Evolutionary conservation across 2,797 vertebrate species (phyloP), one percentile per base, ranked within the genome.

Genomic region (Varecia variegata): DNA sequence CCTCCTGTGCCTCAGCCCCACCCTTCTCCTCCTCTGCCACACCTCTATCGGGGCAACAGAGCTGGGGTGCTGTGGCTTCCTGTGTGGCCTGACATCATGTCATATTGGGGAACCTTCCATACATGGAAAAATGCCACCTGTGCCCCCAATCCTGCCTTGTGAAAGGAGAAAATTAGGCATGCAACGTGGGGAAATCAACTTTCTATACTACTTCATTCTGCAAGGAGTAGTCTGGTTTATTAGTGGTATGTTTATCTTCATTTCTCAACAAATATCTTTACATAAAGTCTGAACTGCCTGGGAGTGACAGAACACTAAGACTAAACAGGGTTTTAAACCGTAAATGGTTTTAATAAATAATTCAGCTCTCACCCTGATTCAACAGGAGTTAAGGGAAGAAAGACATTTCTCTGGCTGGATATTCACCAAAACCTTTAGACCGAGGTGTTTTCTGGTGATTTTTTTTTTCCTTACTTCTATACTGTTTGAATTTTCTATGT

Each of bases 11-110:
- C 38, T 70, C 86, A 71, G 50, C 50, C 88, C 90, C 95, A 88
- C 92, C 93, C 84, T 88, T 71, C 65, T 83, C 84, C 82, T 90
- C 80, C 79, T 92, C 83, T 74, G 71, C 89, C 92, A 82, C 74
- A 88, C 52, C 77, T 93, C 80, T 40, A 15, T 68, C 54, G 67
- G 76, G 43, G 23, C 94, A 52, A 93, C 62, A 94, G 85, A 80
- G 45, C 54, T 52, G 6, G 21, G 87, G 40, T 86, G 62, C 52
- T 73, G 32, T 7, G 65, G 21, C 83, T 94, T 87, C 94, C 52
- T 97, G 93, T 95, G 96, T 96, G 97, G 93, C 80, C 97, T 45
- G 43, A 74, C 43, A 86, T 38, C n/a, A 15, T 32, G 9, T 62
- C 23, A 82, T 7, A 60, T 1, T 10, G 32, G 56, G 65, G 94